Conservation (phyloP, 2,113 vertebrate genomes). For the Brachypodius melanocephalos region DNA sequence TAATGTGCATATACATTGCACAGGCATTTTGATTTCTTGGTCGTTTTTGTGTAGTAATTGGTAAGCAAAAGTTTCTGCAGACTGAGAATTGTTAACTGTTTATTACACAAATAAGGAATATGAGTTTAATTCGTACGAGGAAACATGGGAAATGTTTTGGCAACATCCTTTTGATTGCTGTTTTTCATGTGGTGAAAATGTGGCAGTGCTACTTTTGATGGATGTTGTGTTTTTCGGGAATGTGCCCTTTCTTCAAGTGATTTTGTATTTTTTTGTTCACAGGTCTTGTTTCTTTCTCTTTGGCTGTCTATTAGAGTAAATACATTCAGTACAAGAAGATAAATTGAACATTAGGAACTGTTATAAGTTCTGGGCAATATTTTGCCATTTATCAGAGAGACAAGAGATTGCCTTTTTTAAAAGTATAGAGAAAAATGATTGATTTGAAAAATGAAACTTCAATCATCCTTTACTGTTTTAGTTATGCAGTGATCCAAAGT, state of each 20-base stretch:
- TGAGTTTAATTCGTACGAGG: background rate
- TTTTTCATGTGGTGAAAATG: background rate
- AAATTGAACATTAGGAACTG: constrained; percentile 9
- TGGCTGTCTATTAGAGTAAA: constrained; percentile 2
- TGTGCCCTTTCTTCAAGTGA: background rate
- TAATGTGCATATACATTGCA: background rate
- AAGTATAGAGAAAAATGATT: constrained; percentile 9
- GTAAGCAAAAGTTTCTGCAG: background rate
- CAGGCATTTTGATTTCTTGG: background rate
- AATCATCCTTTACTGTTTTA: background rate
- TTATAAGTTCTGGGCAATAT: background rate
- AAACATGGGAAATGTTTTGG: background rate
- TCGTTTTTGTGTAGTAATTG: background rate
- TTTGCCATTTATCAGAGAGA: background rate
- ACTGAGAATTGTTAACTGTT: background rate
- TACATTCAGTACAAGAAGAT: constrained; percentile 6
- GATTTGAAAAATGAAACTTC: constrained; percentile 25
- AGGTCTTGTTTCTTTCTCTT: background rate
- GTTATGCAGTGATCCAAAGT: background rate
- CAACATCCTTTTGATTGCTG: background rate
- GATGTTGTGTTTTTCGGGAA: background rate
- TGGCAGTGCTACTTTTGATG: background rate
- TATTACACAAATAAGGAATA: background rate
- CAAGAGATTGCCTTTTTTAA: background rate
- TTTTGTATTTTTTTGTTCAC: background rate